Evolutionary conservation across 37 sponge, comb jelly and placozoan genomes (phyloP), one percentile per base, ranked within the genome.

Genomic region (Cladorhizidae sp.): DNA sequence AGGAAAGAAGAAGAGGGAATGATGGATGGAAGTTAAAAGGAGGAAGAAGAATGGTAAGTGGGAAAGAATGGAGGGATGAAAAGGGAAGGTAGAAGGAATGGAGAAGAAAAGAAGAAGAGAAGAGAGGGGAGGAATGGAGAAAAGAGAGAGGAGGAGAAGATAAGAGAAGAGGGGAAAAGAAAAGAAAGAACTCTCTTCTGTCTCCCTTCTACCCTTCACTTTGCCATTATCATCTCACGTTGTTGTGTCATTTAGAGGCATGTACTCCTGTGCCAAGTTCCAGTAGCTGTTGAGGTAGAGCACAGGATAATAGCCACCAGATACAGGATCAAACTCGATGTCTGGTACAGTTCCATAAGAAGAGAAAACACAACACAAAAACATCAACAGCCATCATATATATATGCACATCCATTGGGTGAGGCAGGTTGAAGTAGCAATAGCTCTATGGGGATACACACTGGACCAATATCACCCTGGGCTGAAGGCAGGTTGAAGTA

Each of bases 271-370:
- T 32, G 84, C 86, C 51, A 98, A 85, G 54, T 98, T 96, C 99
- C 99, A 98, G 80, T 95, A 98, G 71, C 93, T 92, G 80, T 96
- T 96, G 67, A 96, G 49, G 78, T 92, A 96, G 25, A 98, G 54
- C 29, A 98, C 75, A 0, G 99, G 99, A 40, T 79, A 90, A 57
- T 98, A 98, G 55, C 86, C 89, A 62, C 87, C 82, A 40, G 79
- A 67, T 11, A 83, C 71, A 28, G 70, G 51, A 45, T 96, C 97
- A 78, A 98, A 93, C 68, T 93, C 75, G 12, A 96, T 58, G 68
- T 51, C 97, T 93, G 79, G n/a, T 59, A 45, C 49, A 45, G 49
- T 45, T 12, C 9, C 7, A 73, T 39, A 63, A 5, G 41, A 3
- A 54, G 8, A 36, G 20, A 35, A 31, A 67, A 14, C 35, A 32